phyloP scores from a whole-genome alignment of 2,113 vertebrate species.

The Willisornis vidua region DNA sequence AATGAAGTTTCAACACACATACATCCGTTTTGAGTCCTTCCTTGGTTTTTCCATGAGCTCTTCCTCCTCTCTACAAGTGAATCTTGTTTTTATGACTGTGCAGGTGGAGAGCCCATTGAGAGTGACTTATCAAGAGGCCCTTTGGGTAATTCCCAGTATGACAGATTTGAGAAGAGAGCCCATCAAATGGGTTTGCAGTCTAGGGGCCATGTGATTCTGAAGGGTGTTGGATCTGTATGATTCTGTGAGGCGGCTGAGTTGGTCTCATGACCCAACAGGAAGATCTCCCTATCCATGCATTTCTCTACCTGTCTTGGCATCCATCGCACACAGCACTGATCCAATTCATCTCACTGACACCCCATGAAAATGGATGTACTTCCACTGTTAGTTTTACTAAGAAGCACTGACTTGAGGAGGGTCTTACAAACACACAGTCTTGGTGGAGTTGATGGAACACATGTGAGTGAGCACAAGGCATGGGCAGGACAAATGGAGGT shows the following conservation, averaged over 20 bases:
- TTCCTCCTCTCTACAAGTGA: background rate
- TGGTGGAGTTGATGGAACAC: background rate
- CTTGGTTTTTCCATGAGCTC: background rate
- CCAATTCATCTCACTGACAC: background rate
- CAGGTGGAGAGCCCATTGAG: background rate
- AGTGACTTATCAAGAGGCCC: background rate
- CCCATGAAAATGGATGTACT: background rate
- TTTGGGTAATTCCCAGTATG: background rate
- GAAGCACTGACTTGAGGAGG: background rate
- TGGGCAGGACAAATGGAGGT: background rate
- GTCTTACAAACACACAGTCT: background rate
- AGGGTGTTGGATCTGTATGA: no score
- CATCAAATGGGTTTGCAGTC: background rate
- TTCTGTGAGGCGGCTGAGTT: background rate
- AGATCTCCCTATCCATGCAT: background rate
- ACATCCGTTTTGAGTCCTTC: background rate
- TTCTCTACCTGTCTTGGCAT: background rate
- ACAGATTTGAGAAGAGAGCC: background rate
- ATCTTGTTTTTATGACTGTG: background rate
- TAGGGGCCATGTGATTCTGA: background rate
- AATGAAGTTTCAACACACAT: constrained; percentile 17
- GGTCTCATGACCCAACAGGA: background rate
- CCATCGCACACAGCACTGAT: accelerated
- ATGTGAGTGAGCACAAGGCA: background rate
- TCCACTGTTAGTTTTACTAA: background rate